Conservation (phyloP, 2,888 invertebrate species). For the Parnassius apollo region DNA sequence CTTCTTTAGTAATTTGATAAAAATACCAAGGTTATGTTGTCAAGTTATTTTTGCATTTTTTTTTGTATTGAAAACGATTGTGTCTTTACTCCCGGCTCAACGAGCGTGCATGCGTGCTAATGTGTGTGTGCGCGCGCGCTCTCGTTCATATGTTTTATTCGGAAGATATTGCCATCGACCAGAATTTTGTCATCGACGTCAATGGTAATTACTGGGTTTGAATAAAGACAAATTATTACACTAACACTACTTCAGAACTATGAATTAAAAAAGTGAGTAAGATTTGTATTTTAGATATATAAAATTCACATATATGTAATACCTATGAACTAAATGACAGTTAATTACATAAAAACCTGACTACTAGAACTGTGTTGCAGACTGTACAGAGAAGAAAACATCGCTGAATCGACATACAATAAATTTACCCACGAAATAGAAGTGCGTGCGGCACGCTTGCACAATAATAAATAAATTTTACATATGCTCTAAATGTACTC, state of each 20-base stretch:
- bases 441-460: conserved; percentile 63
- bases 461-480: conserved; percentile 72
- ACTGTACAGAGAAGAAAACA: conserved; percentile 54
- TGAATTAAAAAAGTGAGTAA: no score
- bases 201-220: no score
- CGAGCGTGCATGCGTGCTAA: no score
- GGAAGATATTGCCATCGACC: no score
- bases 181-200: no score
- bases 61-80: no score
- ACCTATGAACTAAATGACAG: conserved; percentile 16
- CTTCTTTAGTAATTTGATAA: conserved; percentile 3
- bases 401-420: conserved; percentile 68
- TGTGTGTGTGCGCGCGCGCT: no score
- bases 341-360: conserved; percentile 32
- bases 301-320: not conserved
- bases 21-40: conserved; percentile 11
- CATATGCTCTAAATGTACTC: conserved; percentile 48
- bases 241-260: no score
- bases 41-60: conserved; percentile 7
- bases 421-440: conserved; percentile 70
- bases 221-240: no score
- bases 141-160: no score
- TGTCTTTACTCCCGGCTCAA: no score
- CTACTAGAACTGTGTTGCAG: conserved; percentile 40
- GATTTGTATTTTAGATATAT: no score